Percentiles rank a stretch among this genome's conserved stretches.
Evolutionary conservation across 2,797 vertebrate genomes (phyloP).

Genomic region (Manis javanica): DNA sequence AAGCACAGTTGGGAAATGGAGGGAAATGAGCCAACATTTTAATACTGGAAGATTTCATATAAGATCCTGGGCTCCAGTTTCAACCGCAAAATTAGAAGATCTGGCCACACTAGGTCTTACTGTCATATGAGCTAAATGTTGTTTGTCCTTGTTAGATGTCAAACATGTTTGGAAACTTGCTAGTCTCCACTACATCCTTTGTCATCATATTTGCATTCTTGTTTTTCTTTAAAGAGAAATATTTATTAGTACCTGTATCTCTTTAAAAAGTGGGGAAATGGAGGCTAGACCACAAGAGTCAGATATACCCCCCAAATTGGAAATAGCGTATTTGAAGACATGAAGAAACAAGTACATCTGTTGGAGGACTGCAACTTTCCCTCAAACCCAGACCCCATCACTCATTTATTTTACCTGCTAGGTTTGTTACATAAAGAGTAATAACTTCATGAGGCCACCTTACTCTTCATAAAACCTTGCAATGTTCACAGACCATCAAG

Average conservation of each 20-base stretch:
- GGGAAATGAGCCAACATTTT: slow-evolving; percentile 14
- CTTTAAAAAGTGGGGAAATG: not conserved
- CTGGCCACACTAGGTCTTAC: not conserved
- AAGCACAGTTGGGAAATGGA: not conserved
- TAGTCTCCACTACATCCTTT: not conserved
- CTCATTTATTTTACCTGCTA: slow-evolving; percentile 26
- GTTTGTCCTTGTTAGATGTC: not conserved
- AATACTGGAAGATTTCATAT: not conserved
- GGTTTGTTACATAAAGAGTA: not conserved
- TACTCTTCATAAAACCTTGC: slow-evolving; percentile 26
- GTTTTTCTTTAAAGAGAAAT: slow-evolving; percentile 50
- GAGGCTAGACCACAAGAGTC: not conserved
- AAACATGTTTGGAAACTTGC: not conserved
- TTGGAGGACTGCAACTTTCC: not conserved
- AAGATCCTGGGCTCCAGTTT: not conserved
- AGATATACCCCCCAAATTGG: not conserved
- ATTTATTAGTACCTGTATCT: slow-evolving; percentile 13
- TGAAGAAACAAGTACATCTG: slow-evolving; percentile 1
- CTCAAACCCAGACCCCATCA: not conserved
- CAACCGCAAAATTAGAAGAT: slow-evolving; percentile 19
- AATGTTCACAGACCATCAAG: slow-evolving; percentile 45
- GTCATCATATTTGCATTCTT: slow-evolving; percentile 4
- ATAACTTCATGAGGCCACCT: slow-evolving; percentile 12
- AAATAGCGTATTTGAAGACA: not conserved
- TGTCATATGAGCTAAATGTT: not conserved